These are phyloP conservation scores for Avahi laniger DNA, from an alignment of 2,797 vertebrate species.

Conservation along the genomic window DNA sequence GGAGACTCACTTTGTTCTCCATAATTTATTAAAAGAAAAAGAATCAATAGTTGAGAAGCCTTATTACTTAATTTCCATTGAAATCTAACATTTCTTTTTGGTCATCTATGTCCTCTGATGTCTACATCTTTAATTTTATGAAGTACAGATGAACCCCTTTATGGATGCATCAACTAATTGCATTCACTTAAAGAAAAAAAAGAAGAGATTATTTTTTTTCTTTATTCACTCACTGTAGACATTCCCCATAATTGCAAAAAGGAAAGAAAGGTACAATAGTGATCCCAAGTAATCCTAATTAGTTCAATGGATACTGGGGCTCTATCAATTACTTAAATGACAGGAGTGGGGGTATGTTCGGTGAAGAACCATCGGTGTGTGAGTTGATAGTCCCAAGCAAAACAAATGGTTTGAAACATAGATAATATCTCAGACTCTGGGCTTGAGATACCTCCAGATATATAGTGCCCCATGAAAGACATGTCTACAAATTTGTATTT, in stretches of 20 bases:
- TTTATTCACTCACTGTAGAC: constrained; percentile 28
- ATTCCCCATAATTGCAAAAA: constrained; percentile 50
- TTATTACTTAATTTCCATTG: constrained; percentile 67
- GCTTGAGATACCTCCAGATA: background rate
- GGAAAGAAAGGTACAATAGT: constrained; percentile 48
- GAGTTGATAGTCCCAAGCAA: background rate
- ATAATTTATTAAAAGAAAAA: constrained; percentile 64
- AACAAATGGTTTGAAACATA: background rate
- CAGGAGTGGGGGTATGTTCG: background rate
- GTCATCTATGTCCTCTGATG: constrained; percentile 32
- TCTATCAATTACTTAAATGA: constrained; percentile 61
- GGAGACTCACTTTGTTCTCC: constrained; percentile 18
- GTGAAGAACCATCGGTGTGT: background rate
- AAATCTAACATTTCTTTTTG: constrained; percentile 37
- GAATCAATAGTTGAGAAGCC: constrained; percentile 61
- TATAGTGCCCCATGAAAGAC: background rate
- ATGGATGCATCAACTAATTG: constrained; percentile 69
- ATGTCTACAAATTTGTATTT: constrained; percentile 23
- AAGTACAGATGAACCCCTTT: constrained; percentile 49
- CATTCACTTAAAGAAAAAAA: constrained; percentile 51
- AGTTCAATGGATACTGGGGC: constrained; percentile 50
- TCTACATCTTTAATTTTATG: constrained; percentile 59
- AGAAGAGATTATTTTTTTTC: constrained; percentile 26
- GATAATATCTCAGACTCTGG: background rate
- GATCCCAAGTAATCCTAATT: constrained; percentile 56